phyloP scores from a whole-genome alignment of 2,888 invertebrate species.

The Melanotus villosus region DNA sequence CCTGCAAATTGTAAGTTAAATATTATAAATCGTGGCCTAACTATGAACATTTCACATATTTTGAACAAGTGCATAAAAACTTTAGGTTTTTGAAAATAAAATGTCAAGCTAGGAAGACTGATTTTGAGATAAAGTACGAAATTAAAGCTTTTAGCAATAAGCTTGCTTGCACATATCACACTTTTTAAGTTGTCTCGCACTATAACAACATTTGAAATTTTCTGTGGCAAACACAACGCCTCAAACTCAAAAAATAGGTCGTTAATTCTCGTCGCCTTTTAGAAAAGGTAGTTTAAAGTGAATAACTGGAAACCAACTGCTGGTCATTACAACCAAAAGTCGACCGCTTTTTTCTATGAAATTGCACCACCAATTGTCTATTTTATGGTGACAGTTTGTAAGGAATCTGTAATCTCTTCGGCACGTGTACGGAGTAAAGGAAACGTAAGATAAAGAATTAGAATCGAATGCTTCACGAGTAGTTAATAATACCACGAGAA shows the following conservation, averaged over 20 bases:
- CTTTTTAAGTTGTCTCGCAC: not conserved
- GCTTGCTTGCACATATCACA: not conserved
- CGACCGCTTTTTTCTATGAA: slow-evolving; percentile 43
- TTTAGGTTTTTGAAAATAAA: too few relatives aligned
- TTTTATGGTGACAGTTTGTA: slow-evolving; percentile 10
- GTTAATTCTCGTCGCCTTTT: slow-evolving; percentile 41
- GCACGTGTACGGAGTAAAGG: slow-evolving; percentile 28
- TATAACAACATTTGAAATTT: slow-evolving; percentile 17
- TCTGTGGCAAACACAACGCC: slow-evolving; percentile 47
- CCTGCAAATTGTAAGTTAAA: too few relatives aligned
- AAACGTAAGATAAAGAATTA: not conserved
- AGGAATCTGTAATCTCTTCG: not conserved
- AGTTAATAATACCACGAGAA: slow-evolving; percentile 29
- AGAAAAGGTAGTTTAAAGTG: slow-evolving; percentile 30
- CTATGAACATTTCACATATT: too few relatives aligned
- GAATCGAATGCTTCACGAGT: not conserved
- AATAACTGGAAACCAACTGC: slow-evolving; percentile 37
- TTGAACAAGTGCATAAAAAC: too few relatives aligned
- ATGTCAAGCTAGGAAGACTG: too few relatives aligned
- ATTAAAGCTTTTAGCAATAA: too few relatives aligned
- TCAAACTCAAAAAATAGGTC: slow-evolving; percentile 35
- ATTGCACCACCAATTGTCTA: slow-evolving; percentile 30
- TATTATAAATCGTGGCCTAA: too few relatives aligned
- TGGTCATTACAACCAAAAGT: slow-evolving; percentile 49
- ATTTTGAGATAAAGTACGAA: too few relatives aligned